Evolutionary conservation across 2,888 invertebrate genomes (phyloP), one percentile per base, ranked within the genome.

Genomic region (Parapristionchus giblindavisi): DNA sequence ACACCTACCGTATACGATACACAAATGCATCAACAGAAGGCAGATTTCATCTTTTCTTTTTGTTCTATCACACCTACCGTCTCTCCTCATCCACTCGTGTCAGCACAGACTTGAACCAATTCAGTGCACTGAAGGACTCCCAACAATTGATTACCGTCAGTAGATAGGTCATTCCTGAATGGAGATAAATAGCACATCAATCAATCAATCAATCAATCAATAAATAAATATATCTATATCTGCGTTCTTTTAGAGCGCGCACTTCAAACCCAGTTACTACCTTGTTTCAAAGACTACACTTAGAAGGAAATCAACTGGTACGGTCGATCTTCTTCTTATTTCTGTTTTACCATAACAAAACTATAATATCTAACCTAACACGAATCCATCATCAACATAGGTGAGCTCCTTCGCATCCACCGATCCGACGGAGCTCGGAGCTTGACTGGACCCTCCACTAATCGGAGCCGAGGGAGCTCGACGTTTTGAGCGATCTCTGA

Each of bases 361-460:
- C 48, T 48, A 48, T 21, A 8, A 32, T 5, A 60, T 32, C 54
- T 90, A 24, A 88, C 97, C 99, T 92, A 99, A 94, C 4, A 96
- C 94, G 90, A 99, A 98, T 21, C 99, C 99, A 89, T 99, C 99
- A 89, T 99, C 98, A 17, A 96, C 96, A 88, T 99, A 96, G 0
- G 94, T 92, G 66, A 94, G 93, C 21, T 94, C 94, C 21, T 91
- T 91, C 90, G 76, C 73, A 27, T 79, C 70, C 24, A 38, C 70
- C 21, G 36, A 34, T 54, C 70, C 70, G 1, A 43, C 70, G n/a
- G 54, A 27, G 29, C 43, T 36, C 36, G 70, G 70, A 14, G 70
- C 70, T 32, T 70, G 70, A 54, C 54, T 54, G 1, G 70, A 70
- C n/a, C 70, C 70, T 36, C 70, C 70, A 3, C 54, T 54, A n/a